A percentile compares a stretch with the other conserved stretches of the same genome.
These are phyloP conservation scores for Calameuta pallipes DNA, from an alignment of 2,888 invertebrate species.

Conservation along the genomic window DNA sequence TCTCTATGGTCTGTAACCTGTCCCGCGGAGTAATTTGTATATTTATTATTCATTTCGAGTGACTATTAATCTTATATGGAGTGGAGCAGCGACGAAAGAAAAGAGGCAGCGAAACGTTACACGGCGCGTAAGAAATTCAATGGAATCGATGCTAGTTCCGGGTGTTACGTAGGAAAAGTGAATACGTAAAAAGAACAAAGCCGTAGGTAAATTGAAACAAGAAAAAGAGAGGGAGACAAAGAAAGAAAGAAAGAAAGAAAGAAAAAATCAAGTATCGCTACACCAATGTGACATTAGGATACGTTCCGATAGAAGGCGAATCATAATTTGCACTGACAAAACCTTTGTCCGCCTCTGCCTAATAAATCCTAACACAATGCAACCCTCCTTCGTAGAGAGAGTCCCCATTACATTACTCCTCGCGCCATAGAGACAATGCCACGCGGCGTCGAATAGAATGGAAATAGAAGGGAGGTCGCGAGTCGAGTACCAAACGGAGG, in stretches of 20 bases:
- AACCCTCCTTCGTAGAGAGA: neutral
- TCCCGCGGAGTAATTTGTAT: neutral
- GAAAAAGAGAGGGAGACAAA: neutral
- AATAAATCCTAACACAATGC: conserved; percentile 12
- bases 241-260: no score
- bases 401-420: conserved; percentile 10
- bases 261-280: neutral
- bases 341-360: conserved; percentile 9
- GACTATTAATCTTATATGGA: no score
- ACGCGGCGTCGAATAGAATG: conserved; percentile 2
- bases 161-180: no score
- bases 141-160: no score
- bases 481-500: neutral
- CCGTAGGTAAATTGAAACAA: no score
- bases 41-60: neutral
- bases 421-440: conserved; percentile 13
- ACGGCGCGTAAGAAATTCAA: no score
- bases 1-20: neutral
- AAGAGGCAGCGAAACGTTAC: no score
- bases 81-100: no score
- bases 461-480: neutral
- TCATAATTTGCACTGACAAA: conserved; percentile 13
- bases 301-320: neutral
- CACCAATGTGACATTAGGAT: no score
- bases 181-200: no score